phyloP scores from a whole-genome alignment of 2,113 vertebrate genomes.

The Mastomys natalensis region DNA sequence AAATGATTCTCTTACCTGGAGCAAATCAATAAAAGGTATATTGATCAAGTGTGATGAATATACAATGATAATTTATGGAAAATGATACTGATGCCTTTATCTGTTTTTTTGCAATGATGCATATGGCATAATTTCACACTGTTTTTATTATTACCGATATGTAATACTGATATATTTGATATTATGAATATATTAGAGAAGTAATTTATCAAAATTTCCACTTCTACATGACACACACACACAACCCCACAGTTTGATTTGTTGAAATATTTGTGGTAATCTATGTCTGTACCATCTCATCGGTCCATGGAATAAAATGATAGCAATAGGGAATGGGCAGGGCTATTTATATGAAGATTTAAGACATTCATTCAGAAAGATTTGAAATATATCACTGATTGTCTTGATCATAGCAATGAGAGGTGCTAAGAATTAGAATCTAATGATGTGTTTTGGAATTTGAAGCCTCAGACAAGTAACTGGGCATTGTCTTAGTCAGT shows the following conservation, averaged over 20 bases:
- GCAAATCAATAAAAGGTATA: slow-evolving; percentile 37
- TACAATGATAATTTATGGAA: background rate
- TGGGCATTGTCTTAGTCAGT: background rate
- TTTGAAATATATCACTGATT: background rate
- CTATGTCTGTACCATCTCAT: background rate
- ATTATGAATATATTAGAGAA: background rate
- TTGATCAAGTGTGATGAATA: background rate
- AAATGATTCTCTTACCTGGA: background rate
- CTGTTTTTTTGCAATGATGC: background rate
- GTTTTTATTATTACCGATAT: background rate
- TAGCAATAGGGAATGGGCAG: background rate
- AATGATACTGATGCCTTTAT: background rate
- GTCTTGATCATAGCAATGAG: no score
- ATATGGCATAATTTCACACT: background rate
- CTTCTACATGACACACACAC: background rate
- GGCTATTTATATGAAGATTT: background rate
- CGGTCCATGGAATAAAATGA: background rate
- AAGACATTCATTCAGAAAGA: background rate
- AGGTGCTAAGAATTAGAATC: background rate
- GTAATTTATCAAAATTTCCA: background rate
- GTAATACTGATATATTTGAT: background rate
- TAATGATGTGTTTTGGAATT: background rate
- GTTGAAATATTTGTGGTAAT: background rate
- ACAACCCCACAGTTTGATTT: background rate
- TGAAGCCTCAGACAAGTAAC: background rate